Evolutionary conservation across 2,888 invertebrate species (phyloP).

Genomic region (Perizoma flavofasciatum): DNA sequence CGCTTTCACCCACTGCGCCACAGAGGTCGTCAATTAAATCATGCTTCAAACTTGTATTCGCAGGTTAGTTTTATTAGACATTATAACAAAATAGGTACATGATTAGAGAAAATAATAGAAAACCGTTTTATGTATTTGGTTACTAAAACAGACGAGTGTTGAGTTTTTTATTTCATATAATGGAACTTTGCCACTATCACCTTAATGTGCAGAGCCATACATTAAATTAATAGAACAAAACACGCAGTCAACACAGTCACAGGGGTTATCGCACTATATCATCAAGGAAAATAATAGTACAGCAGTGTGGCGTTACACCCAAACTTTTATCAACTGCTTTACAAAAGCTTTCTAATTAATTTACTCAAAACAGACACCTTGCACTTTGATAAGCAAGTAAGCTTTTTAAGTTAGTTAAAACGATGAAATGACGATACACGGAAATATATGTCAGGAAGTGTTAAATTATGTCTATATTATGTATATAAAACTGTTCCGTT

Average conservation of each 20-base stretch:
- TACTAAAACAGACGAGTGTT: too few relatives aligned
- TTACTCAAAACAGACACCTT: constrained; percentile 38
- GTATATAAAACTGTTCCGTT: too few relatives aligned
- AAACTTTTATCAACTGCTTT: constrained; percentile 39
- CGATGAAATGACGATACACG: constrained; percentile 23
- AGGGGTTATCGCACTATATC: constrained; percentile 51
- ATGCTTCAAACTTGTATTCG: too few relatives aligned
- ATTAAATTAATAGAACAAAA: constrained; percentile 32
- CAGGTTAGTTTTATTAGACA: too few relatives aligned
- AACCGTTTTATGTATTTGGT: too few relatives aligned
- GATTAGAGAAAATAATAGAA: too few relatives aligned
- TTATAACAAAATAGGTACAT: too few relatives aligned
- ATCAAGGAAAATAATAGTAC: constrained; percentile 45
- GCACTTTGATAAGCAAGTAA: constrained; percentile 36
- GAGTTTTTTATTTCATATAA: too few relatives aligned
- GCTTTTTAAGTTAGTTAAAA: constrained; percentile 38
- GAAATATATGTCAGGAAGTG: background rate
- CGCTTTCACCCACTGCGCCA: too few relatives aligned
- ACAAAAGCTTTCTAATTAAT: constrained; percentile 38
- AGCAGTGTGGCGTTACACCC: constrained; percentile 32
- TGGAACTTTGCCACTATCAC: constrained; percentile 29
- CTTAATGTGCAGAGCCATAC: constrained; percentile 33
- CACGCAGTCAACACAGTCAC: constrained; percentile 43
- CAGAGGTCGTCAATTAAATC: too few relatives aligned
- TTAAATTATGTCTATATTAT: too few relatives aligned